Percentiles rank a stretch among this genome's conserved stretches.
phyloP scores from a whole-genome alignment of 2,113 vertebrate species.

The Pardalotus punctatus region DNA sequence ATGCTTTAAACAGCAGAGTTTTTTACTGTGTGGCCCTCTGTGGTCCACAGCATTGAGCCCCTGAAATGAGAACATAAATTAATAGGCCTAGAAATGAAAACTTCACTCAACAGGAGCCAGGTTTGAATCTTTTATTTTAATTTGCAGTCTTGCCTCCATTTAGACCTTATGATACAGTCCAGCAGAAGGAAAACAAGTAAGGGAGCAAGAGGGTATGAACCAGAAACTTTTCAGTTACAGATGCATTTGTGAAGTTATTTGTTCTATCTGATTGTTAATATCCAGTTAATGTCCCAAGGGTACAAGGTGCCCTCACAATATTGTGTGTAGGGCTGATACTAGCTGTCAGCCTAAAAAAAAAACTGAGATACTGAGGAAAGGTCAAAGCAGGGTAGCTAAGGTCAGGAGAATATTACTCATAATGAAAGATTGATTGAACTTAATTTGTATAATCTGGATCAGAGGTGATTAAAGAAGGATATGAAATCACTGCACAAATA shows the following conservation, averaged over 20 bases:
- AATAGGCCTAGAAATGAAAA: not conserved
- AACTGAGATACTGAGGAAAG: not conserved
- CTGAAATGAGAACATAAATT: not conserved
- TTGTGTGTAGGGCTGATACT: not conserved
- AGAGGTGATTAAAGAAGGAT: constrained; percentile 50
- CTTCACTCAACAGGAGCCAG: not conserved
- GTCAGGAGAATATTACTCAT: constrained; percentile 1
- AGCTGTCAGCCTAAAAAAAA: not conserved
- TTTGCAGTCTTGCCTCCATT: not conserved
- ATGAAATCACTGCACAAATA: constrained; percentile 56
- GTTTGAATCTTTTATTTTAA: not conserved
- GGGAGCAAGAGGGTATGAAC: not conserved
- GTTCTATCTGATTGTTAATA: not conserved
- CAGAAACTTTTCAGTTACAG: not conserved
- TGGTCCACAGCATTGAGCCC: not conserved
- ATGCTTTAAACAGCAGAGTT: not conserved
- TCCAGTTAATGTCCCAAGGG: not conserved
- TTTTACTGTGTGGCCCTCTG: not conserved
- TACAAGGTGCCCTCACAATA: not conserved
- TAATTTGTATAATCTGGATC: constrained; percentile 46
- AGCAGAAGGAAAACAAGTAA: not conserved
- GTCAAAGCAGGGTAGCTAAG: not conserved
- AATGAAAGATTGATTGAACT: not conserved
- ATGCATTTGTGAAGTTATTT: not conserved
- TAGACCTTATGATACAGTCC: not conserved